phyloP scores from a whole-genome alignment of 1,140 invertebrate genomes.

The Amyelois transitella region DNA sequence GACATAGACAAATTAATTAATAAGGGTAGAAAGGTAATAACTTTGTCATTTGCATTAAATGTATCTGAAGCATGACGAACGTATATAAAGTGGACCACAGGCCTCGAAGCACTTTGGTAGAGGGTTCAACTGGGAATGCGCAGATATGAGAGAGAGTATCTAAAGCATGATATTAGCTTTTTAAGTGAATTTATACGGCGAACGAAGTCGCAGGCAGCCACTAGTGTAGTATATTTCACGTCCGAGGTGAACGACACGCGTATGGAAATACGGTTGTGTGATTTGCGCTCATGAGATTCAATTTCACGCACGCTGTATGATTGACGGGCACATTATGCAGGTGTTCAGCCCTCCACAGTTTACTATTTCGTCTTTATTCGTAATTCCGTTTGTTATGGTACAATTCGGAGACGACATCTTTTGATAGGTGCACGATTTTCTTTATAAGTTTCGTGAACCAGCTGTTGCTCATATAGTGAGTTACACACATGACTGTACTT shows the following conservation, averaged over 20 bases:
- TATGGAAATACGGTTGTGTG: conserved; percentile 56
- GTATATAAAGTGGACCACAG: too few relatives aligned
- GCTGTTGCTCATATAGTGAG: too few relatives aligned
- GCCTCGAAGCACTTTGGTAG: too few relatives aligned
- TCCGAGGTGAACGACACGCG: conserved; percentile 23
- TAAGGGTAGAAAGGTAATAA: neutral
- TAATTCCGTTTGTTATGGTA: conserved; percentile 23
- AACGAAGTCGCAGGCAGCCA: neutral
- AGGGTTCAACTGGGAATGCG: too few relatives aligned
- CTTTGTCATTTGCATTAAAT: neutral
- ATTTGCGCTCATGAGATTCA: conserved; percentile 64
- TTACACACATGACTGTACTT: too few relatives aligned
- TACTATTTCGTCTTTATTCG: conserved; percentile 41
- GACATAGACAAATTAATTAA: too few relatives aligned
- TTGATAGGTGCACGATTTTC: neutral
- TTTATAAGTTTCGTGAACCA: too few relatives aligned
- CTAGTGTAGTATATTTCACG: neutral
- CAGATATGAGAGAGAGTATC: too few relatives aligned
- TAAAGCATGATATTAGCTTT: too few relatives aligned
- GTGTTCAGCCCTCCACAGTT: conserved; percentile 42
- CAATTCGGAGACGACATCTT: neutral
- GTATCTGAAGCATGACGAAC: too few relatives aligned
- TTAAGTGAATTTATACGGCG: neutral
- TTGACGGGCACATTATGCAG: conserved; percentile 61
- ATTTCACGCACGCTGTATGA: conserved; percentile 55